phyloP scores from a whole-genome alignment of 2,888 invertebrate genomes.

The Flexamia atlantica region DNA sequence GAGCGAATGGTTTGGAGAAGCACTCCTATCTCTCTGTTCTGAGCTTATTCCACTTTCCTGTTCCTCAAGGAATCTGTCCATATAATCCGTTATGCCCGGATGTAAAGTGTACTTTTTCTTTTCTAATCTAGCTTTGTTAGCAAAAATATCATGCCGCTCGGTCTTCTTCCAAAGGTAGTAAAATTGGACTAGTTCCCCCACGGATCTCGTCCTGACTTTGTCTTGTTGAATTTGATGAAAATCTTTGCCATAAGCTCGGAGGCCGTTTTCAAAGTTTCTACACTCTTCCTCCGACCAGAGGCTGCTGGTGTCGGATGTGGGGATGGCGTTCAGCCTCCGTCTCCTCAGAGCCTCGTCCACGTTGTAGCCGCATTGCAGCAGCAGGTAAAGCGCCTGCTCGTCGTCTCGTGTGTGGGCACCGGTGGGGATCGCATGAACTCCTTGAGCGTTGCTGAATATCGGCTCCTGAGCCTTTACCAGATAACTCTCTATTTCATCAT shows the following conservation, averaged over 20 bases:
- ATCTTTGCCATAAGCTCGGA: conserved; percentile 96
- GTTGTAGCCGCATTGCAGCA: conserved; percentile 96
- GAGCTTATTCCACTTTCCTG: conserved; percentile 78
- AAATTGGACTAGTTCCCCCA: conserved; percentile 98
- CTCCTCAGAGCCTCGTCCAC: conserved; percentile 94
- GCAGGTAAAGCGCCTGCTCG: conserved; percentile 92
- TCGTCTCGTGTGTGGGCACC: conserved; percentile 91
- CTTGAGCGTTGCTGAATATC: conserved; percentile 74
- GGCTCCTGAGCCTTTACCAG: conserved; percentile 78
- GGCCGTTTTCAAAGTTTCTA: conserved; percentile 96
- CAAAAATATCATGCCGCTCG: conserved; percentile 94
- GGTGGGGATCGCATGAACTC: conserved; percentile 77
- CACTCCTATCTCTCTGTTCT: conserved; percentile 79
- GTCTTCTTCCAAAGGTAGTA: conserved; percentile 99
- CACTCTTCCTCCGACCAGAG: conserved; percentile 99
- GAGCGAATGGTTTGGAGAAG: conserved; percentile 76
- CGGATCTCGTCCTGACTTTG: conserved; percentile 94
- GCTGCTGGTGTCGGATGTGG: conserved; percentile 85
- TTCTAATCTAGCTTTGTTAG: conserved; percentile 91
- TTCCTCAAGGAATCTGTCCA: conserved; percentile 95
- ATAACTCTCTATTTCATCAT: conserved; percentile 88
- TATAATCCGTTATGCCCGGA: conserved; percentile 95
- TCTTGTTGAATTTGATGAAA: conserved; percentile 96
- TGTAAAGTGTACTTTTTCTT: conserved; percentile 95
- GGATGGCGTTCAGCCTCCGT: conserved; percentile 84